phyloP scores from a whole-genome alignment of 2,797 vertebrate genomes.

The Sebastes matsubarae region DNA sequence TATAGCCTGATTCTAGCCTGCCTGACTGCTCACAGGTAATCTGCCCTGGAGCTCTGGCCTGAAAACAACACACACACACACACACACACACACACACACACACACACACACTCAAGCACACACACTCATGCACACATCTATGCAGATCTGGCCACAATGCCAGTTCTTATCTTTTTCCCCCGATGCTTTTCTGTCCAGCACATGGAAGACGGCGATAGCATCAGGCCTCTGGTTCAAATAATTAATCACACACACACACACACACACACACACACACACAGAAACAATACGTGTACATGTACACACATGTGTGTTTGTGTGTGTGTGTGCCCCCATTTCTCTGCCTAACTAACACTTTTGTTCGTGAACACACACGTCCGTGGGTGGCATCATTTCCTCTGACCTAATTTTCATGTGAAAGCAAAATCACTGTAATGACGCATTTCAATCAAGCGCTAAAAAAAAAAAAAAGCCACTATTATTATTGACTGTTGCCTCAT shows the following conservation, averaged over 20 bases:
- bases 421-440: constrained; percentile 1
- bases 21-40: constrained; percentile 64
- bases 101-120: neutral
- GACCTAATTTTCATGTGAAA: constrained; percentile 21
- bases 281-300: neutral
- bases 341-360: neutral
- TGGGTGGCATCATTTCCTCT: constrained; percentile 21
- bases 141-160: constrained; percentile 38
- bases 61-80: constrained; percentile 22
- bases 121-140: constrained; percentile 1
- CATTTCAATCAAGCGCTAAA: neutral
- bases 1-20: constrained; percentile 30
- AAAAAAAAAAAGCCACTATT: neutral
- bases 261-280: neutral
- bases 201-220: constrained; percentile 68
- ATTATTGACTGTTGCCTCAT: neutral
- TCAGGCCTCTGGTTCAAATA: constrained; percentile 61
- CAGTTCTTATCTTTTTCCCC: constrained; percentile 60
- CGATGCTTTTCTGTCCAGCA: constrained; percentile 54
- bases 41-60: constrained; percentile 56
- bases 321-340: neutral
- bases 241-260: neutral
- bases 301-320: neutral
- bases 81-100: constrained; percentile 13
- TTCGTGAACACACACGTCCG: neutral